Conservation (phyloP, 1,140 invertebrate species). For the Drosophila repleta region DNA sequence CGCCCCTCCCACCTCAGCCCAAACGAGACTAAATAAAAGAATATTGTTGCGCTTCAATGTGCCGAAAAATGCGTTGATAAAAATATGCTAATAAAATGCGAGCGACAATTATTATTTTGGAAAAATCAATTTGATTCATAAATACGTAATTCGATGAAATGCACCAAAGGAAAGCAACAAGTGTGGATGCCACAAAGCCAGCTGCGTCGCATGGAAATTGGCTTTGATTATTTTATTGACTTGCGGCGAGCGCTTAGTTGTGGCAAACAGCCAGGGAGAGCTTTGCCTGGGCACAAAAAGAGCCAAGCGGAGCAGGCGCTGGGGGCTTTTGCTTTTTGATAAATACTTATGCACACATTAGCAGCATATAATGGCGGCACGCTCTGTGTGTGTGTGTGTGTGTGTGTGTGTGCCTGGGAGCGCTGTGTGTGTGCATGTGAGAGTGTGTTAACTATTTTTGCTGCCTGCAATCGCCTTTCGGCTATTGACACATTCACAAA, state of each 20-base stretch:
- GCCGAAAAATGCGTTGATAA: conserved; percentile 26
- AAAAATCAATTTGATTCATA: conserved; percentile 14
- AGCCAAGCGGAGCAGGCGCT: conserved; percentile 30
- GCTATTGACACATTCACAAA: conserved; percentile 71
- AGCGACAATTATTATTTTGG: not conserved
- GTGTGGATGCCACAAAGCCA: not conserved
- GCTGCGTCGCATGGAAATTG: conserved; percentile 13
- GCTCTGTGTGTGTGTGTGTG: conserved; percentile 20
- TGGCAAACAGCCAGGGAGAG: conserved; percentile 19
- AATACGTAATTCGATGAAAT: conserved; percentile 14
- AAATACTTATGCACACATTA: conserved; percentile 69
- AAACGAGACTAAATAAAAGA: conserved; percentile 20
- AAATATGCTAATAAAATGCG: conserved; percentile 6
- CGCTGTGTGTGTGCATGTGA: conserved; percentile 2
- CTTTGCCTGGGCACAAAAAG: conserved; percentile 14
- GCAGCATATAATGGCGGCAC: conserved; percentile 58
- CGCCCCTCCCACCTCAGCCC: conserved; percentile 6
- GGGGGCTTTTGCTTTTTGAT: conserved; percentile 57
- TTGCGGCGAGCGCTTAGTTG: conserved; percentile 23
- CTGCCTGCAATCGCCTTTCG: conserved; percentile 55
- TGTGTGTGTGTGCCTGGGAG: not conserved
- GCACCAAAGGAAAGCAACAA: conserved; percentile 24
- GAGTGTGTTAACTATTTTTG: conserved; percentile 44
- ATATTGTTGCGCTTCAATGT: conserved; percentile 45
- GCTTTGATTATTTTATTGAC: conserved; percentile 43